Conservation (phyloP, 2,113 vertebrate genomes). For the Passer domesticus region DNA sequence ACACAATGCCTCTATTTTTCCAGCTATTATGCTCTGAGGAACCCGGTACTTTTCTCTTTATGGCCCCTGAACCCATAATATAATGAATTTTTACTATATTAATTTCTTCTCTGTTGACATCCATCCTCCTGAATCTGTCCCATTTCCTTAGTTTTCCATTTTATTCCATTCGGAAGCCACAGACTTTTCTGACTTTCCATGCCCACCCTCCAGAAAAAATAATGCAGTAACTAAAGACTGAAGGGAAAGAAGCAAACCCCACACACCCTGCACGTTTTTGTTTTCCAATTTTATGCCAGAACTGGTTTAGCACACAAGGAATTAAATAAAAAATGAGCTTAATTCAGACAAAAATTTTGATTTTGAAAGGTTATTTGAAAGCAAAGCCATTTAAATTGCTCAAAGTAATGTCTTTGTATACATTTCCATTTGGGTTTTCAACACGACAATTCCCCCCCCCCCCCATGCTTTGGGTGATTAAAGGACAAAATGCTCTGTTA, state of each 20-base stretch:
- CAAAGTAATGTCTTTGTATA: fast-evolving
- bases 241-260: not conserved
- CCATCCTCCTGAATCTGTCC: not conserved
- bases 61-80: not conserved
- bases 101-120: not conserved
- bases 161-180: not conserved
- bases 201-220: fast-evolving
- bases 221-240: not conserved
- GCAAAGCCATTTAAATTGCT: not conserved
- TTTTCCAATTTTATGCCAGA: not conserved
- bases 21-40: not conserved
- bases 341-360: not conserved
- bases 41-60: not conserved
- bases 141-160: not conserved
- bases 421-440: not conserved
- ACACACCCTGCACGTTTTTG: fast-evolving
- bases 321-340: not conserved
- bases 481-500: not conserved
- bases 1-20: not conserved
- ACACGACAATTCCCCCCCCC: too few relatives aligned
- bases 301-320: not conserved
- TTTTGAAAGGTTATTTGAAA: not conserved
- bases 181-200: not conserved
- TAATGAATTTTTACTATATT: not conserved
- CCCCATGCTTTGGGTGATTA: not conserved